Conservation (phyloP, 2,797 vertebrate species). For the Crypturellus tataupa region DNA sequence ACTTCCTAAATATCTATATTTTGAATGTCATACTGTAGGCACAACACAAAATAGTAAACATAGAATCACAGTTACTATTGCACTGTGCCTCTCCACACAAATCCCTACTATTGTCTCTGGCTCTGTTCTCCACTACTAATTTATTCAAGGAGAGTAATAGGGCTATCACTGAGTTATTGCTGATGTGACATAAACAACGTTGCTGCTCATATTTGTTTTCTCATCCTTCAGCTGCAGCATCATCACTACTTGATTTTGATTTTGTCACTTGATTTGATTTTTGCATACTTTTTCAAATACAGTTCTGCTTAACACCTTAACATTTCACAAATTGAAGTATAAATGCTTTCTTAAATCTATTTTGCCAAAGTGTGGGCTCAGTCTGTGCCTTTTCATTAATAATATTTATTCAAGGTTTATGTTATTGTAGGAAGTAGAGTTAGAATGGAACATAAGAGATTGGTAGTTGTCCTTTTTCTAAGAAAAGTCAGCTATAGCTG, state of each 20-base stretch:
- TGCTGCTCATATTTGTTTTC: not conserved
- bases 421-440: not conserved
- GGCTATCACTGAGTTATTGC: not conserved
- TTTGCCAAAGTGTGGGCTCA: not conserved
- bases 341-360: not conserved
- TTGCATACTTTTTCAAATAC: not conserved
- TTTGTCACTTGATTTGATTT: not conserved
- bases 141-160: slow-evolving; percentile 12
- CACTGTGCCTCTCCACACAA: not conserved
- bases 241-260: not conserved
- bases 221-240: not conserved
- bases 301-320: not conserved
- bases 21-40: not conserved
- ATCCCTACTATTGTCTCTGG: not conserved
- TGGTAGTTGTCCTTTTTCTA: not conserved
- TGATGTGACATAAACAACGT: not conserved
- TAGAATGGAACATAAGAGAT: not conserved
- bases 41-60: not conserved
- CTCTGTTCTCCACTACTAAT: not conserved
- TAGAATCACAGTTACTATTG: not conserved
- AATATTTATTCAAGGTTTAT: not conserved
- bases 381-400: not conserved
- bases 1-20: not conserved
- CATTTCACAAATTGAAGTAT: not conserved
- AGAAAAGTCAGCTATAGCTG: not conserved